These are phyloP conservation scores for Neosilurus mollespiculum DNA, from an alignment of 2,797 vertebrate species.

Conservation along the genomic window DNA sequence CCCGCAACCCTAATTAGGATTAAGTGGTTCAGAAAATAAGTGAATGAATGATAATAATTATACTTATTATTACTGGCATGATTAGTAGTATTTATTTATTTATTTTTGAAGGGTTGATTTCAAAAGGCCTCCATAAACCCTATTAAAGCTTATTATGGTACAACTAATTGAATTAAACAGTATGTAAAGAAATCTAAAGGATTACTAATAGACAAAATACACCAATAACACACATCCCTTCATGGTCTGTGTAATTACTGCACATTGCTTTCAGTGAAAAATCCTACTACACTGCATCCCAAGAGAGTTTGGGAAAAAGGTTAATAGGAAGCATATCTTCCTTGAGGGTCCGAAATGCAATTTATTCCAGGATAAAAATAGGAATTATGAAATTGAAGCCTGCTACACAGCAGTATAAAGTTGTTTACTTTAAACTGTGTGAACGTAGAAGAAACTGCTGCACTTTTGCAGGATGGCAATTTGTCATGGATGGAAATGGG, in stretches of 20 bases:
- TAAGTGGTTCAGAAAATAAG: too few relatives aligned
- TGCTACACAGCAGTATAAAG: neutral
- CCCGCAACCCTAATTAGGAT: too few relatives aligned
- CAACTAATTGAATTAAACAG: neutral
- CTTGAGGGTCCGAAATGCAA: neutral
- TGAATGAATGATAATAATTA: too few relatives aligned
- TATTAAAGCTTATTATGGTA: neutral
- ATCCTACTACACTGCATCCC: neutral
- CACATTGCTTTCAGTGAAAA: neutral
- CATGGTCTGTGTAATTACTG: neutral
- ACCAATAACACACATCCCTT: neutral
- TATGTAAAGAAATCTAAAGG: neutral
- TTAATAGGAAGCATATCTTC: neutral
- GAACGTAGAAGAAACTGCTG: neutral
- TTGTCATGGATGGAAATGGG: neutral
- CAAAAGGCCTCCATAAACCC: neutral
- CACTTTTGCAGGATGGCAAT: conserved; percentile 4
- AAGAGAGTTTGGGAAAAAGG: neutral
- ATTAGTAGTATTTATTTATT: too few relatives aligned
- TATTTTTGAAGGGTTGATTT: too few relatives aligned
- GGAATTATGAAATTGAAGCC: neutral
- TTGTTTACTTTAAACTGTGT: neutral
- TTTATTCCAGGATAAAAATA: neutral
- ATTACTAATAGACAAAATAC: neutral
- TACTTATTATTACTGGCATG: too few relatives aligned